A percentile compares a stretch with the other conserved stretches of the same genome.
Conservation (phyloP, 2,797 vertebrate genomes). For the Choloepus didactylus region DNA sequence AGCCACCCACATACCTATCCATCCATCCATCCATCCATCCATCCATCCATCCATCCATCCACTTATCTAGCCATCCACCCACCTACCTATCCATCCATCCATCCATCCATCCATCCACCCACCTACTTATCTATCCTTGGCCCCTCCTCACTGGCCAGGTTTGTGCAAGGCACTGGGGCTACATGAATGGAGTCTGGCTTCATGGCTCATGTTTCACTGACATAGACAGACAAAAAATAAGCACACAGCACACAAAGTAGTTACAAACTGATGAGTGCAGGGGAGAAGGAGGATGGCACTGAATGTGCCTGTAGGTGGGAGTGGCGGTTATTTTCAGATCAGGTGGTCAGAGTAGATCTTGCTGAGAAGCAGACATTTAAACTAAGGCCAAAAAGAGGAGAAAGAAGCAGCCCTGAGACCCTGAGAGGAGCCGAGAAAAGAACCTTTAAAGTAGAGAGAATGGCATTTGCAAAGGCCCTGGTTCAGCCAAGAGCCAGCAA, state of each 20-base stretch:
- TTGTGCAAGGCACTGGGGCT: background rate
- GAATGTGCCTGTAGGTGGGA: accelerated
- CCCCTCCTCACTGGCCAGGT: background rate
- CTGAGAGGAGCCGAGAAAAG: background rate
- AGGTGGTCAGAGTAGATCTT: accelerated
- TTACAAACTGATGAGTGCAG: background rate
- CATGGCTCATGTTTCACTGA: background rate
- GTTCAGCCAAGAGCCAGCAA: background rate
- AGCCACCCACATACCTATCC: background rate
- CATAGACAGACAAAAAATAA: background rate
- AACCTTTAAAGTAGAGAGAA: background rate
- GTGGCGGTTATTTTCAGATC: background rate
- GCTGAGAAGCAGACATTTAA: background rate
- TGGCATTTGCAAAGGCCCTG: background rate
- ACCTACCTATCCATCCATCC: background rate
- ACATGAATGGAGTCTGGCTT: background rate
- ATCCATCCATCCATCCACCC: background rate
- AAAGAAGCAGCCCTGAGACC: too few relatives aligned
- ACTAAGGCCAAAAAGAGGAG: background rate
- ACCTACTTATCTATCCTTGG: background rate
- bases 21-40: accelerated
- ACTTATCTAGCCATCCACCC: background rate
- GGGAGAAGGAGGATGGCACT: background rate
- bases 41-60: accelerated
- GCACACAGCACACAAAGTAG: background rate